phyloP scores from a whole-genome alignment of 2,888 invertebrate genomes.

The Athalia circularis region DNA sequence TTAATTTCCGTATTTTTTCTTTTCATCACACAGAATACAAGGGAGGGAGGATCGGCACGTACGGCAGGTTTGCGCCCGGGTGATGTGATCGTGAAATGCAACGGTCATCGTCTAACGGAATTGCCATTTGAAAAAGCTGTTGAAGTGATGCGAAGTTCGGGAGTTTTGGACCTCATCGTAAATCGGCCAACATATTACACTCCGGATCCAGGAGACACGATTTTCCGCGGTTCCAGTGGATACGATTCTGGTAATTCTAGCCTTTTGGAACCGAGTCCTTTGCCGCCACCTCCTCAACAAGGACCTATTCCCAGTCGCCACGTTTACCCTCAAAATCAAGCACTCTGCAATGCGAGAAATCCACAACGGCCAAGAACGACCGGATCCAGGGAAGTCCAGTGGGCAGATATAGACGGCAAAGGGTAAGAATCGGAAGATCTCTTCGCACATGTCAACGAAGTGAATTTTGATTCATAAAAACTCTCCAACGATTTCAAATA shows the following conservation, averaged over 20 bases:
- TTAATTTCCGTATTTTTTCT: neutral
- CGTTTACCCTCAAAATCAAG: constrained; percentile 22
- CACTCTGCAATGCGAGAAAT: constrained; percentile 28
- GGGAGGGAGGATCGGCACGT: constrained; percentile 91
- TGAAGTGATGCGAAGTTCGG: constrained; percentile 69
- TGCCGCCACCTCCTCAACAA: constrained; percentile 60
- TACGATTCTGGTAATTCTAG: constrained; percentile 70
- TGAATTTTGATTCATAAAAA: neutral
- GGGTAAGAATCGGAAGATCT: constrained; percentile 11
- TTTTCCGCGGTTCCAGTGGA: constrained; percentile 65
- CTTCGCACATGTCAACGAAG: neutral
- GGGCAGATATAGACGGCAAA: constrained; percentile 42
- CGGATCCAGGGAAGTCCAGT: constrained; percentile 38
- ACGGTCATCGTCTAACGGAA: constrained; percentile 77
- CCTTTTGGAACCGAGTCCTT: constrained; percentile 63
- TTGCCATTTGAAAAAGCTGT: constrained; percentile 71
- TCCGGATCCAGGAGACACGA: constrained; percentile 56
- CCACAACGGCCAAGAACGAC: constrained; percentile 14
- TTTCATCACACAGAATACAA: constrained; percentile 82
- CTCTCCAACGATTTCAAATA: neutral
- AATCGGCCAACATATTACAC: constrained; percentile 75
- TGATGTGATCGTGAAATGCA: constrained; percentile 93
- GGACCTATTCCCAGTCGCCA: constrained; percentile 19
- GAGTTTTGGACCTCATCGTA: constrained; percentile 73
- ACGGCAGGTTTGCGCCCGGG: constrained; percentile 92